Conservation (phyloP, 2,797 vertebrate species). For the Tadarida brasiliensis region DNA sequence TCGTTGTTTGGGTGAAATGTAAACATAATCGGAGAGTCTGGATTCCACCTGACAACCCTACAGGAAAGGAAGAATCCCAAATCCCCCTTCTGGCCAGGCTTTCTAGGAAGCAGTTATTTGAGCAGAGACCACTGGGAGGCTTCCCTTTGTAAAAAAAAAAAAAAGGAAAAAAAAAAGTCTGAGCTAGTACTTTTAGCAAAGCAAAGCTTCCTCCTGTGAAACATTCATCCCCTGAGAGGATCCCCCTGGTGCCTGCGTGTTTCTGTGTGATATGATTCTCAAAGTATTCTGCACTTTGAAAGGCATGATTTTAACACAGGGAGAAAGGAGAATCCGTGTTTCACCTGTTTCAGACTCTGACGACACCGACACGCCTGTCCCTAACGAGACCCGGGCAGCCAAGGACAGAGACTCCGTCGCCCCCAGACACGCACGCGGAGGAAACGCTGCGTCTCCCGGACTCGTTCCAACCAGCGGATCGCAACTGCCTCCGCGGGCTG, state of each 20-base stretch:
- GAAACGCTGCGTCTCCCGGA: no score
- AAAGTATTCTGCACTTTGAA: not conserved
- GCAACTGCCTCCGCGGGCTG: not conserved
- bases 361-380: not conserved
- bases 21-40: not conserved
- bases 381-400: not conserved
- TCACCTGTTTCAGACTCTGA: not conserved
- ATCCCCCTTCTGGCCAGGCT: not conserved
- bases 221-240: not conserved
- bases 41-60: not conserved
- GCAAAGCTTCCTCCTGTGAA: not conserved
- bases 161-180: not conserved
- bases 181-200: not conserved
- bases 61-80: not conserved
- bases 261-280: not conserved
- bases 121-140: not conserved
- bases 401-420: not conserved
- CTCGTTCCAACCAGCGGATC: not conserved
- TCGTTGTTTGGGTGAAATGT: not conserved
- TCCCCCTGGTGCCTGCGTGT: not conserved
- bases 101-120: not conserved
- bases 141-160: not conserved
- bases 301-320: not conserved
- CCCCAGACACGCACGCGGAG: no score
- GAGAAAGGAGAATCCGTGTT: not conserved